Percentiles rank a stretch among this genome's conserved stretches.
Conservation (phyloP, 2,797 vertebrate genomes). For the Cynodonichthys magdalenae region DNA sequence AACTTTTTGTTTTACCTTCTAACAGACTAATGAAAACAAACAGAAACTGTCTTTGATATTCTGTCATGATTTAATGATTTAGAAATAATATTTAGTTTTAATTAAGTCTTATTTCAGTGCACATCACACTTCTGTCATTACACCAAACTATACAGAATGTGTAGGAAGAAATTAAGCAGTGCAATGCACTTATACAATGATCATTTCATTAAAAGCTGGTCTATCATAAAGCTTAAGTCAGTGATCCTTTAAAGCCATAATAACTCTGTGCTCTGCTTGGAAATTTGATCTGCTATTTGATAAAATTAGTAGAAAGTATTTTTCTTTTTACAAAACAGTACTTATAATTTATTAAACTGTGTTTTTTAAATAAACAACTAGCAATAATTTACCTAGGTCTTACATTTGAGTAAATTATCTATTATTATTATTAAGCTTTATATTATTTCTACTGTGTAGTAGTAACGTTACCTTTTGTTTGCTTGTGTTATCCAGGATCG, state of each 20-base stretch:
- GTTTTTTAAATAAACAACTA: too few relatives aligned
- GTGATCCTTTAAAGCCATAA: not conserved
- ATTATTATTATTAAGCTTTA: not conserved
- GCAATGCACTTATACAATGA: not conserved
- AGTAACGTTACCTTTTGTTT: not conserved
- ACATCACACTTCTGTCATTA: not conserved
- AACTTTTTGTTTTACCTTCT: not conserved
- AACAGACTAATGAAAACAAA: too few relatives aligned
- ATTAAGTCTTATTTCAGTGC: too few relatives aligned
- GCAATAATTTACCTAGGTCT: not conserved
- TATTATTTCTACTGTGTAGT: not conserved
- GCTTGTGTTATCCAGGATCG: slow-evolving; percentile 81
- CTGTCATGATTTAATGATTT: too few relatives aligned
- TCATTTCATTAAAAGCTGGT: not conserved
- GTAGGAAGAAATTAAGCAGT: not conserved
- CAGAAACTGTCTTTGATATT: too few relatives aligned
- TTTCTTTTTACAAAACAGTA: not conserved
- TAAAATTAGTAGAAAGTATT: too few relatives aligned
- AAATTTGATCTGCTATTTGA: not conserved
- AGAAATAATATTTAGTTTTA: too few relatives aligned
- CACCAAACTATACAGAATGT: not conserved
- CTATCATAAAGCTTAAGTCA: not conserved
- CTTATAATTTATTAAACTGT: not conserved
- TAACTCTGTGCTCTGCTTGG: not conserved
- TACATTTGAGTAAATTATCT: not conserved